phyloP scores from a whole-genome alignment of 2,113 vertebrate genomes.

The Choloepus hoffmanni region DNA sequence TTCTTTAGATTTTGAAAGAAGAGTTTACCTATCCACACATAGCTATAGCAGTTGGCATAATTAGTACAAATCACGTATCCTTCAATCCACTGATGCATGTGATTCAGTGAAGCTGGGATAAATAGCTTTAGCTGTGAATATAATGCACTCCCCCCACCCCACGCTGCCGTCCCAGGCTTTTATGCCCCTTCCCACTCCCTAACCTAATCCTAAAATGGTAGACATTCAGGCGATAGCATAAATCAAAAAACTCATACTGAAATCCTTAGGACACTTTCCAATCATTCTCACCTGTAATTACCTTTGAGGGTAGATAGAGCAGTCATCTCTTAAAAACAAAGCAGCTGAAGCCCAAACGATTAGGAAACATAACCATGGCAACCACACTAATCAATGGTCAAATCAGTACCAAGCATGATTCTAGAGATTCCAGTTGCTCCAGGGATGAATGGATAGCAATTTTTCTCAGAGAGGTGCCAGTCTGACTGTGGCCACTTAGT shows the following conservation, averaged over 20 bases:
- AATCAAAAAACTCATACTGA: not conserved
- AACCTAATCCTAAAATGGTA: not conserved
- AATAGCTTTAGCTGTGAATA: not conserved
- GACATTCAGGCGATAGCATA: not conserved
- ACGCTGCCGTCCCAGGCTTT: not conserved
- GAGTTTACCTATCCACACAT: not conserved
- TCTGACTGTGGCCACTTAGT: not conserved
- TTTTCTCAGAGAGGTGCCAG: not conserved
- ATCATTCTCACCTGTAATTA: conserved; percentile 23
- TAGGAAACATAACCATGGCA: conserved; percentile 60
- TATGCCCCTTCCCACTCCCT: not conserved
- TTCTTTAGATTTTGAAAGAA: conserved; percentile 2
- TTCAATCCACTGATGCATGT: not conserved
- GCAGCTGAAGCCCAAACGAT: conserved; percentile 47
- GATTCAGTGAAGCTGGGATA: conserved; percentile 37
- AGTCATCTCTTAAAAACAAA: conserved; percentile 49
- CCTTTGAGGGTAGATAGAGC: not conserved
- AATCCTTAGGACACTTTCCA: not conserved
- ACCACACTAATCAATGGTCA: conserved; percentile 66
- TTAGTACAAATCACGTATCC: conserved; percentile 26
- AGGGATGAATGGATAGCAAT: conserved; percentile 4
- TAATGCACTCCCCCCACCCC: too few relatives aligned
- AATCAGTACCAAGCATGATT: conserved; percentile 51
- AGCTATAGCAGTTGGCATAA: not conserved
- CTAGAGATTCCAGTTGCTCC: conserved; percentile 5